Evolutionary conservation across 2,797 vertebrate species (phyloP), one percentile per base, ranked within the genome.

Genomic region (Hybognathus amarus): DNA sequence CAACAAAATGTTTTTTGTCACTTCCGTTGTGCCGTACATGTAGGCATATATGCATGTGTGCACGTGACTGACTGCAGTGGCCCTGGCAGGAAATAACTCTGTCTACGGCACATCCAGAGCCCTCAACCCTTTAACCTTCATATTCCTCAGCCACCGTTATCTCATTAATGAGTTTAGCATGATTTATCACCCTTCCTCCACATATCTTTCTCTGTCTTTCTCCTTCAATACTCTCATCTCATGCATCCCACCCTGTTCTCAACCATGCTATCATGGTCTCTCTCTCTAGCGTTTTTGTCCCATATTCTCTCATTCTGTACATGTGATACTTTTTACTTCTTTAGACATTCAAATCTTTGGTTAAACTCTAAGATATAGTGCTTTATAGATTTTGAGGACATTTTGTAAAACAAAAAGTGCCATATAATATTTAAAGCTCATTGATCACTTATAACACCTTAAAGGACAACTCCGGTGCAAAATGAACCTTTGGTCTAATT

Each of bases 161-260:
- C 82, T 89, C 84, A 87, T 91, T 88, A 90, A 89, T 87, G 87
- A 83, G 83, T 85, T 87, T 89, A 87, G 87, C 54, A 77, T 89
- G 89, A 90, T 88, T 90, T 88, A 89, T 89, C 64, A 87, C 86
- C 78, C 45, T 82, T 82, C 63, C 75, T 59, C 75, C 74, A 47
- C 66, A 69, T 78, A 70, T 83, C 80, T 83, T 33, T 73, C 85
- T 74, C 80, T 59, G 64, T 70, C 64, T 33, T 76, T 69, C 79
- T 77, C 56, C 42, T 56, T 59, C 59, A 56, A 40, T 50, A 27
- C 22, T 50, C 73, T 20, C 71, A 50, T 70, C 47, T 33, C 64
- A 77, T 77, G 15, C 50, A 17, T 54, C 61, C 56, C 30, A n/a
- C n/a, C n/a, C 7, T 24, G 7, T 30, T 56, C 42, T 24, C 47